Percentiles rank a stretch among this genome's conserved stretches.
Evolutionary conservation across 2,797 vertebrate species (phyloP).

Genomic region (Toxotes lorentzi): DNA sequence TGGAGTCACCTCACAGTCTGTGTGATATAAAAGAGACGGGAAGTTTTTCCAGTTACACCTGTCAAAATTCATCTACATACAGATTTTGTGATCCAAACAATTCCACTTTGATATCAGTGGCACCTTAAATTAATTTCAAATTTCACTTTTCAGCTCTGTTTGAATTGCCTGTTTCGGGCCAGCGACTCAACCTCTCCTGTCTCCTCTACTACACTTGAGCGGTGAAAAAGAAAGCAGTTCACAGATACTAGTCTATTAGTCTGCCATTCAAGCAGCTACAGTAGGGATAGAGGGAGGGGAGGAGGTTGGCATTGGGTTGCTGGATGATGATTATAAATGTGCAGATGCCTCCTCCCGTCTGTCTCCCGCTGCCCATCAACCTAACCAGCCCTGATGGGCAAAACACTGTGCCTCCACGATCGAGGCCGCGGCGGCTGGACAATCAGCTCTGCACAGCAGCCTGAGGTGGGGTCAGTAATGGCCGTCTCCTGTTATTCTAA

Average conservation of each 20-base stretch:
- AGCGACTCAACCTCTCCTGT: conserved; percentile 47
- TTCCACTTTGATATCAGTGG: conserved; percentile 20
- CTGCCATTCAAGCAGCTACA: conserved; percentile 37
- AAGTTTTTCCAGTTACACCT: conserved; percentile 15
- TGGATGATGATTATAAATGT: conserved; percentile 57
- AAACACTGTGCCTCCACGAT: conserved; percentile 49
- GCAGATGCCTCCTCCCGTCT: conserved; percentile 71
- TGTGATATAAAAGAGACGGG: neutral
- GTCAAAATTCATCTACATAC: conserved; percentile 32
- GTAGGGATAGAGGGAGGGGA: conserved; percentile 10
- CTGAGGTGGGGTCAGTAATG: conserved; percentile 70
- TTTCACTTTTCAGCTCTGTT: conserved; percentile 17
- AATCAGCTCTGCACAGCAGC: conserved; percentile 56
- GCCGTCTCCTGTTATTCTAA: conserved; percentile 84
- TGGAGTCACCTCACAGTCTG: neutral
- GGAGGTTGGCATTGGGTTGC: conserved; percentile 3
- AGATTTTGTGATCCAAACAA: conserved; percentile 4
- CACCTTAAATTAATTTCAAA: conserved; percentile 33
- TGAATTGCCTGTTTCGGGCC: conserved; percentile 41
- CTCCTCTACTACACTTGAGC: conserved; percentile 58
- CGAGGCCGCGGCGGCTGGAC: conserved; percentile 49
- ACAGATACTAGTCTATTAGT: conserved; percentile 56
- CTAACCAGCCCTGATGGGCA: conserved; percentile 72
- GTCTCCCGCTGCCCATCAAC: conserved; percentile 49
- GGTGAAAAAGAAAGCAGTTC: conserved; percentile 59